Base-by-base conservation (phyloP, 2,888 invertebrate genomes). In the Amiota communis region DNA sequence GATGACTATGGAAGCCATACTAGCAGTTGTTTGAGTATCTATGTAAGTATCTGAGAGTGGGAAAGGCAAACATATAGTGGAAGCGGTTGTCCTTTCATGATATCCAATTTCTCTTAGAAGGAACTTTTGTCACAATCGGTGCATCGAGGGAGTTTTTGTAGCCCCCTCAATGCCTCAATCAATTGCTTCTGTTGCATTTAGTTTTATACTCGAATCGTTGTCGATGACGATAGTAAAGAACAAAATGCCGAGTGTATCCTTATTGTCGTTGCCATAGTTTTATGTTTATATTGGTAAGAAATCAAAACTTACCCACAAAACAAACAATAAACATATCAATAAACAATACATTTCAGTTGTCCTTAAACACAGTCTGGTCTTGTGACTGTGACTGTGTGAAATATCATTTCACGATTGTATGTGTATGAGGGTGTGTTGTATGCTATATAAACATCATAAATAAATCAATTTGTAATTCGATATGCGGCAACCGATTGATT, bases 391-490 rank as follows among this genome's bases (percentile, higher is more conserved):
- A 23, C 13, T 51, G 51, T 47, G 47, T 46, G 23, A 23, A 23
- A 23, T 23, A 36, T 36, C 36, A 36, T 36, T 36, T 36, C 36
- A 6, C 36, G 8, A 36, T 57, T 46, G 3, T 47, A 15, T 57
- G 12, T 46, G 3, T 47, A 11, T 47, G 12, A 4, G 23, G 46
- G 8, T 70, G 23, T 47, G 56, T 70, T 36, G 23, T 57, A 6
- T 46, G 47, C 12, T 49, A n/a, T 36, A 75, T 57, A 75, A 77
- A 75, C 75, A 74, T 75, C 74, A 77, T 76, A 78, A 79, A 76
- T 78, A 76, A 78, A 77, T 77, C 80, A 79, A 77, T 80, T 79
- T 76, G 82, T 81, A 79, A 82, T 79, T 78, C 75, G 77, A 80
- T 81, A 75, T 76, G 76, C 36, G 74, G 72, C 57, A 72, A 78